phyloP scores from a whole-genome alignment of 92 coral and sea anemone species.

The Diadumene lineata region DNA sequence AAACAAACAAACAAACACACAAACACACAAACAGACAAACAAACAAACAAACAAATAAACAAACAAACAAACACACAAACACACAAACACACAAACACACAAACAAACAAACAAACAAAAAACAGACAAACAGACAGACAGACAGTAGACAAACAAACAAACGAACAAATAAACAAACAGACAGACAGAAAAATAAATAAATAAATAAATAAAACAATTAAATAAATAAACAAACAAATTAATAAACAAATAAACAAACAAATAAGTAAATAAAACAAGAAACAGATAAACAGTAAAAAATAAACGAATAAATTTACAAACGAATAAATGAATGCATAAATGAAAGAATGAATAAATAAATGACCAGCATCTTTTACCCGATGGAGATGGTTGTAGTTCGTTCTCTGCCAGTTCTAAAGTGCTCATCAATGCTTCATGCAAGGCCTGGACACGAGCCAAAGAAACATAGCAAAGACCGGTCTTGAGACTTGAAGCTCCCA shows the following conservation, averaged over 20 bases:
- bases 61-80: background rate
- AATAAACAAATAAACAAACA: background rate
- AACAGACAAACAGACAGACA: too few relatives aligned
- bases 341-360: background rate
- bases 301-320: background rate
- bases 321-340: background rate
- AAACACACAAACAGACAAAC: too few relatives aligned
- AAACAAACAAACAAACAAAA: background rate
- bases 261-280: too few relatives aligned
- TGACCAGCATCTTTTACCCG: background rate
- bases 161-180: background rate
- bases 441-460: conserved; percentile 48
- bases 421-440: conserved; percentile 78
- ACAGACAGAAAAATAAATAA: too few relatives aligned
- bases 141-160: background rate
- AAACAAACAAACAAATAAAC: too few relatives aligned
- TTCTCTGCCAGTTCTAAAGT: conserved; percentile 81
- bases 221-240: background rate
- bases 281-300: background rate
- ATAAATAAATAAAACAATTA: background rate
- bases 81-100: background rate
- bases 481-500: conserved; percentile 42
- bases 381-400: conserved; percentile 54
- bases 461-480: conserved; percentile 65
- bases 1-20: background rate